These are phyloP conservation scores for Leptodactylus fallax DNA, from an alignment of 2,797 vertebrate species.

Conservation along the genomic window DNA sequence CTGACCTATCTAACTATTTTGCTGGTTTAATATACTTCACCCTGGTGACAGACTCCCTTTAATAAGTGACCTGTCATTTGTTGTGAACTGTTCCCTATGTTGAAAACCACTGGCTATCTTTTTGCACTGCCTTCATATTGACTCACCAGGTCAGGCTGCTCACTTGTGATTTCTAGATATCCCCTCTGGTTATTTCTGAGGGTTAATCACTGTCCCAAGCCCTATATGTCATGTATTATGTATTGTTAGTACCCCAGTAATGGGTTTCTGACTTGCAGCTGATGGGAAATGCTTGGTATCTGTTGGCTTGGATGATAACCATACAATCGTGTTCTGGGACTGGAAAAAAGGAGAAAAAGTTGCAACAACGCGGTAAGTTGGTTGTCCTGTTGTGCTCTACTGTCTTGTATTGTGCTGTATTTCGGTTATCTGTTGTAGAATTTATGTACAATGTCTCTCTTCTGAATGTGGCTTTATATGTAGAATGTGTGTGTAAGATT, in stretches of 20 bases:
- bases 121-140: background rate
- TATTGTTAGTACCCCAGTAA: no score
- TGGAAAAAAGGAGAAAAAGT: conserved; percentile 97
- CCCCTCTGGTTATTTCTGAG: background rate
- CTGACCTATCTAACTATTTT: no score
- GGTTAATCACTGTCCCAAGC: background rate
- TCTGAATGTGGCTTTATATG: background rate
- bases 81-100: no score
- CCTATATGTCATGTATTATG: background rate
- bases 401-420: background rate
- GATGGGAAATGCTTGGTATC: conserved; percentile 94
- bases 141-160: background rate
- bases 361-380: conserved; percentile 87
- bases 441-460: no score
- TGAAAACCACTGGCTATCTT: no score
- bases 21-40: no score
- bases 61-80: no score
- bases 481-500: background rate
- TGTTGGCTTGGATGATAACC: conserved; percentile 90
- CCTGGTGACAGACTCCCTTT: no score
- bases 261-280: conserved; percentile 74
- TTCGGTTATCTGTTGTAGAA: no score
- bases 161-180: background rate
- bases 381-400: background rate
- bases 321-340: conserved; percentile 94